A percentile compares a stretch with the other conserved stretches of the same genome.
These are phyloP conservation scores for Microchrysa polita DNA, from an alignment of 2,888 invertebrate genomes.

Conservation along the genomic window DNA sequence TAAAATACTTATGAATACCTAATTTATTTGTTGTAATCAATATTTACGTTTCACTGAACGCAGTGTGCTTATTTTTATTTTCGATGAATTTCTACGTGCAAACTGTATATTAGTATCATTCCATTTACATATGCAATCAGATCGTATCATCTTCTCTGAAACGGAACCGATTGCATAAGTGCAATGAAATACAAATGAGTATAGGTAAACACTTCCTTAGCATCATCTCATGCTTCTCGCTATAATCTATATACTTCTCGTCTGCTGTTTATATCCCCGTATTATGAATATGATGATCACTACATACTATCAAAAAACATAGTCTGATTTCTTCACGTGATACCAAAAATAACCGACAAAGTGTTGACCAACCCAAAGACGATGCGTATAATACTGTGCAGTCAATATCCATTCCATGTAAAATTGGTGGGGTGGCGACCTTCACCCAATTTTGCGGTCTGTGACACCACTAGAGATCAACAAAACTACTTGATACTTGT, in stretches of 20 bases:
- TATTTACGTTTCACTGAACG: no score
- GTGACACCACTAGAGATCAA: constrained; percentile 10
- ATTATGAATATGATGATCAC: background rate
- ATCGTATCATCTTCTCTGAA: no score
- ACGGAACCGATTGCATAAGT: no score
- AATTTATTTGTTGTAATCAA: no score
- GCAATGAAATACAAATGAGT: no score
- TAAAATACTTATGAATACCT: no score
- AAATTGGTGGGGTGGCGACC: background rate
- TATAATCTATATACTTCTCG: no score
- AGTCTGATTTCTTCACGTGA: constrained; percentile 9
- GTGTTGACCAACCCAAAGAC: background rate
- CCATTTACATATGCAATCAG: no score
- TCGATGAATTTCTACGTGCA: no score
- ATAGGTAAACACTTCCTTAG: background rate
- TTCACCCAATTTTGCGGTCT: constrained; percentile 10
- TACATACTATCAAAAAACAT: background rate
- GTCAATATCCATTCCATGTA: background rate
- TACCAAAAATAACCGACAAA: background rate
- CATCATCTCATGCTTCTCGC: constrained; percentile 1
- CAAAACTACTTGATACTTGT: background rate
- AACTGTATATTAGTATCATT: no score
- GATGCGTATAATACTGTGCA: background rate
- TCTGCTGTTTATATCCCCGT: no score
- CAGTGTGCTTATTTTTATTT: no score